phyloP scores from a whole-genome alignment of 1,140 invertebrate species.

The Cyclina sinensis region DNA sequence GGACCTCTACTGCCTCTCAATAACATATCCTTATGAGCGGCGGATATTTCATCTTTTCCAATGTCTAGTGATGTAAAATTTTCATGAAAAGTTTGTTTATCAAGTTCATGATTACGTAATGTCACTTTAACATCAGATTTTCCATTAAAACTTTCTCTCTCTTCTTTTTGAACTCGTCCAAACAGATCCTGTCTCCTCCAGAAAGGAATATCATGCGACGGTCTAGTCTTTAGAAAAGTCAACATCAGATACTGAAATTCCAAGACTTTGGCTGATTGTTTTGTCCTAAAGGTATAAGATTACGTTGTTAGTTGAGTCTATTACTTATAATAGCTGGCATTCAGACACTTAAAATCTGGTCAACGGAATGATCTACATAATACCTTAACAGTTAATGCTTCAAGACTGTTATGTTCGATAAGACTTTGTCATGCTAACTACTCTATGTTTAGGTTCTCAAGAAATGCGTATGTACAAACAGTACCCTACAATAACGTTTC shows the following conservation, averaged over 20 bases:
- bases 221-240: constrained; percentile 31
- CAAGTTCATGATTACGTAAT: not conserved
- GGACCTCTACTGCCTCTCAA: not conserved
- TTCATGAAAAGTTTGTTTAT: not conserved
- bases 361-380: no score
- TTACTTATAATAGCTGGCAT: no score
- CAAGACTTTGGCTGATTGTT: constrained; percentile 53
- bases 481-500: no score
- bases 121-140: constrained; percentile 42
- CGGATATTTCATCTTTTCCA: constrained; percentile 37
- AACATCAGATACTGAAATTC: constrained; percentile 34
- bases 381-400: no score
- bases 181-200: constrained; percentile 30
- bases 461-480: no score
- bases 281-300: constrained; percentile 49
- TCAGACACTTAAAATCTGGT: no score
- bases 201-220: constrained; percentile 25
- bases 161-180: not conserved
- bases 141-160: not conserved
- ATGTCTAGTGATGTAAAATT: not conserved
- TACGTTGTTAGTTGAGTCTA: no score
- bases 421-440: no score
- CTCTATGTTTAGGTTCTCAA: no score
- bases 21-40: constrained; percentile 7
- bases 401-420: no score